Base-by-base conservation (phyloP, 2,888 invertebrate genomes). In the Eutolmus rufibarbis region DNA sequence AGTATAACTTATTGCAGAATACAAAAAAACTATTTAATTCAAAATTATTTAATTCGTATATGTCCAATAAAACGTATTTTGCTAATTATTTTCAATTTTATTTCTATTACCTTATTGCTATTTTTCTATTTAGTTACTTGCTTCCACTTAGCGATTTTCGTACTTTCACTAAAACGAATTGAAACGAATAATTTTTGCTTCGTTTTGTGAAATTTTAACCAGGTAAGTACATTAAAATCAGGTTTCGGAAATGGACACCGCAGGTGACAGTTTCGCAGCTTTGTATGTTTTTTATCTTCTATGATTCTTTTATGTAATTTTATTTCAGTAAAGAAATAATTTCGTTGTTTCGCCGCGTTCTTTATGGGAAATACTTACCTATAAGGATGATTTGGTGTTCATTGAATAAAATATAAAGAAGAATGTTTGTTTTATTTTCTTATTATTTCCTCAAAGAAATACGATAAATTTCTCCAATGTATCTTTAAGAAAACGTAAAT, bases 101-200 rank as follows among this genome's bases (percentile, higher is more conserved):
- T 74, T 79, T 79, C 43, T 12, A 46, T 46, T 46, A 79, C 79
- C 79, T 46, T 79, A n/a, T 74, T 46, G 66, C 46, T 14, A 74
- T 85, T 74, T 43, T 85, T n/a, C 23, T 56, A 28, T 85, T 74
- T 43, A 43, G 85, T 84, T 84, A 84, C 84, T 84, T 84, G 84
- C 84, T 84, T 84, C 84, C 66, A 43, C 12, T 82, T 82, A 56
- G 31, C 8, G 5, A 74, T 76, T 34, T 37, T 28, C 37, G n/a
- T 16, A 14, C 5, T 76, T 76, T 76, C 34, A 28, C 34, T 34
- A 76, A 34, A 14, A 34, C n/a, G 34, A 76, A 34, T 34, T 31
- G 5, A 76, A 76, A 74, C 5, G 16, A 74, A 31, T 74, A 23
- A 74, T 16, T 37, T 76, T 19, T 66, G 28, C 19, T 66, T 28